Conservation (phyloP, 2,113 vertebrate species). For the Pteruthius melanotis region DNA sequence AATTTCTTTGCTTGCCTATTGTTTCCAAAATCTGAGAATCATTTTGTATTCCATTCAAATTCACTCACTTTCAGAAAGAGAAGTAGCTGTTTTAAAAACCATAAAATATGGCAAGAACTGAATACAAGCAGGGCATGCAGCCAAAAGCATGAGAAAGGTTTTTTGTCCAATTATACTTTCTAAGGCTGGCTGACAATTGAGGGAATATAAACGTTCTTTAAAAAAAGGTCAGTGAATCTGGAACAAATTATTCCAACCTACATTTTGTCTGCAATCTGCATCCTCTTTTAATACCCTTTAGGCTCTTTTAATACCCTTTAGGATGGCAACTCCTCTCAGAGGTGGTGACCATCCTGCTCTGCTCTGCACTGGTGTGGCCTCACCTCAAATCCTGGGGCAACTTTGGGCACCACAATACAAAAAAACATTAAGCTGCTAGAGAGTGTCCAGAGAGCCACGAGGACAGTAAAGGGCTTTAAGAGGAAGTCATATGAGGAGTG, state of each 20-base stretch:
- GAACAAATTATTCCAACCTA: not conserved
- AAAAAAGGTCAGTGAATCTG: not conserved
- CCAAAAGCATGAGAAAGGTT: not conserved
- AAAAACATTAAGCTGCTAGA: not conserved
- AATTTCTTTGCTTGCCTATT: not conserved
- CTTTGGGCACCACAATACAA: not conserved
- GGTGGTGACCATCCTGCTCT: not conserved
- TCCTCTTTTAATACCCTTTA: not conserved
- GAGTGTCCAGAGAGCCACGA: not conserved
- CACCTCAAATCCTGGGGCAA: not conserved
- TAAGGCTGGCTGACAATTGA: not conserved
- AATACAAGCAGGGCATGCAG: not conserved
- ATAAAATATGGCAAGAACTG: constrained; percentile 1
- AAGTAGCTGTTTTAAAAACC: not conserved
- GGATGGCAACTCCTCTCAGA: not conserved
- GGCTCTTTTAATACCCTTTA: not conserved
- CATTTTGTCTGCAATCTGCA: not conserved
- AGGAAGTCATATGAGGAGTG: not conserved
- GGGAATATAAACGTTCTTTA: not conserved
- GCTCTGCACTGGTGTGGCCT: not conserved
- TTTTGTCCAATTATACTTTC: not conserved
- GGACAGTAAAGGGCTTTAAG: not conserved
- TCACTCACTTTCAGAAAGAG: not conserved
- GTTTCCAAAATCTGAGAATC: not conserved
- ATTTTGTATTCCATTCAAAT: not conserved